Conservation (phyloP, 2,888 invertebrate genomes). For the Sinhomidia bicolor region DNA sequence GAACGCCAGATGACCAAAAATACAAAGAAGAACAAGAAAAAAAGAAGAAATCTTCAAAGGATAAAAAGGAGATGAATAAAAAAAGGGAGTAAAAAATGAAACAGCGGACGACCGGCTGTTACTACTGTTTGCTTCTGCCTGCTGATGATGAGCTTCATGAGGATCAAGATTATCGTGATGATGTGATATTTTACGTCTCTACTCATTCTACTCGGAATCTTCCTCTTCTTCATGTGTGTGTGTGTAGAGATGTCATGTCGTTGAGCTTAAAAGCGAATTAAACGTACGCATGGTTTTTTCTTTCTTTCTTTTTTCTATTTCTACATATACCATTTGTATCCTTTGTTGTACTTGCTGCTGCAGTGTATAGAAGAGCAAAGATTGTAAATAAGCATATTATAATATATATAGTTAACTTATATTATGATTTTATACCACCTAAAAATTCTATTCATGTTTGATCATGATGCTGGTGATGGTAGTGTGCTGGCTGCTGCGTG, state of each 20-base stretch:
- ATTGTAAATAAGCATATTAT: neutral
- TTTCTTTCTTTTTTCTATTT: neutral
- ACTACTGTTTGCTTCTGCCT: conserved; percentile 44
- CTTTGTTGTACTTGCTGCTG: too few species aligned
- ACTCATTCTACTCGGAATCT: too few species aligned
- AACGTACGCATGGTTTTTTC: neutral
- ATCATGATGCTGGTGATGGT: conserved; percentile 18
- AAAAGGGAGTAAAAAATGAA: conserved; percentile 47
- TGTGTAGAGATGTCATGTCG: neutral
- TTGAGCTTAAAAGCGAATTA: conserved; percentile 4
- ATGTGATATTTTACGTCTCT: conserved; percentile 11
- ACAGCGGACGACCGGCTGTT: conserved; percentile 50
- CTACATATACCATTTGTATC: neutral
- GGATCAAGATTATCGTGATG: conserved; percentile 6
- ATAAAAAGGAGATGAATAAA: conserved; percentile 44
- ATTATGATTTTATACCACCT: too few species aligned
- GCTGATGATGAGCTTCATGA: conserved; percentile 26
- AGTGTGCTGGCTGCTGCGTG: neutral
- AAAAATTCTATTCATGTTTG: conserved; percentile 24
- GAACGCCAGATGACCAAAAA: conserved; percentile 47
- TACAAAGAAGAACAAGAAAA: neutral
- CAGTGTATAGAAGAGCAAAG: neutral
- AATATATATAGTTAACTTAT: too few species aligned
- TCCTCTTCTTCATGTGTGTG: too few species aligned
- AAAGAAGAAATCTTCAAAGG: too few species aligned